phyloP scores from a whole-genome alignment of 1,140 invertebrate genomes.

The Choristoneura fumiferana region DNA sequence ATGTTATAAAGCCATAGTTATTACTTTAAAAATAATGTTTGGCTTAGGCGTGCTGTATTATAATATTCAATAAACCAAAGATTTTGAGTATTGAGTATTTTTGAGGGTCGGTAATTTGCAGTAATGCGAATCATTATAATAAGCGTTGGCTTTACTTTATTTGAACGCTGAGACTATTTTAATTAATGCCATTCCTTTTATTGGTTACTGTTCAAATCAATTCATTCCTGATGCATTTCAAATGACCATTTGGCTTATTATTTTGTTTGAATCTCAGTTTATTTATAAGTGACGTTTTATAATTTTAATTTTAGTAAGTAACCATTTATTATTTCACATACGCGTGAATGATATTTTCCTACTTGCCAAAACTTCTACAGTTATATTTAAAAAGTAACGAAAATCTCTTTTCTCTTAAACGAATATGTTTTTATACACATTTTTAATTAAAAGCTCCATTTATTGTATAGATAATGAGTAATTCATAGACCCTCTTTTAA shows the following conservation, averaged over 20 bases:
- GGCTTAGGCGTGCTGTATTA: constrained; percentile 31
- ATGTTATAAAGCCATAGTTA: constrained; percentile 30
- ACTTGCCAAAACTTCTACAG: constrained; percentile 13
- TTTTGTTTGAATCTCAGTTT: constrained; percentile 9
- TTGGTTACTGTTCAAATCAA: neutral
- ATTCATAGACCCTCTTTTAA: neutral
- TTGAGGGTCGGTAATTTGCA: neutral
- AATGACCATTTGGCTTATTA: neutral
- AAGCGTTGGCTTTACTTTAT: too few relatives aligned
- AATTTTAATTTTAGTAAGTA: neutral
- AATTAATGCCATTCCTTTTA: neutral
- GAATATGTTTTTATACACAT: neutral
- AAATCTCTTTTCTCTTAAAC: too few relatives aligned
- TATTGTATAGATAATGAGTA: too few relatives aligned
- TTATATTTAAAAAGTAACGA: neutral
- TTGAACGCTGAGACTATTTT: too few relatives aligned
- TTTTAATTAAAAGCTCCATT: too few relatives aligned
- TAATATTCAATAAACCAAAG: constrained; percentile 49
- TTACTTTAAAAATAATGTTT: neutral
- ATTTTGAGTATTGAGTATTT: constrained; percentile 36
- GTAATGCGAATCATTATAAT: too few relatives aligned
- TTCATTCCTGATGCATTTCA: constrained; percentile 16
- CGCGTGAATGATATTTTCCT: neutral
- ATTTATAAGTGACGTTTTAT: constrained; percentile 8
- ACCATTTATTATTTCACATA: neutral